Evolutionary conservation across 2,113 vertebrate genomes (phyloP).

Genomic region (Pomatostomus ruficeps): DNA sequence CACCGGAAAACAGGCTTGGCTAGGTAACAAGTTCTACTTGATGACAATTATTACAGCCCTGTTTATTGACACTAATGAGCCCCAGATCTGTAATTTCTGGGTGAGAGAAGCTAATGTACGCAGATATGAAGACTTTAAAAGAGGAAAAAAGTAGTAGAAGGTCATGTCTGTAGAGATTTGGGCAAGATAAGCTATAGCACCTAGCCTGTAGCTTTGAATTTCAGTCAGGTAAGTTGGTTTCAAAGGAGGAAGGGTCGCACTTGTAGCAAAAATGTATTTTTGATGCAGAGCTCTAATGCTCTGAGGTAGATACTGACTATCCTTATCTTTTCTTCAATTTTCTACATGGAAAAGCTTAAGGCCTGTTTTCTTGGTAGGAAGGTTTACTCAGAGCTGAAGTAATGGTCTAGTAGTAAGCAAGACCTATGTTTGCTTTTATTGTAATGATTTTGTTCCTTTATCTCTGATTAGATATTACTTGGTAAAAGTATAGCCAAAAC

Average conservation of each 20-base stretch:
- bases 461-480: background rate
- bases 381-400: background rate
- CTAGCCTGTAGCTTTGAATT: background rate
- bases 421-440: background rate
- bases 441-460: background rate
- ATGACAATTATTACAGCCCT: background rate
- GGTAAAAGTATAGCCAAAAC: background rate
- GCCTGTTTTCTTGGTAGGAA: background rate
- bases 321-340: rapidly evolving
- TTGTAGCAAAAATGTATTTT: background rate
- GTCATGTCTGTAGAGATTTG: rapidly evolving
- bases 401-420: background rate
- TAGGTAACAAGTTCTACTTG: background rate
- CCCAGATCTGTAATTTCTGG: background rate
- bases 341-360: background rate
- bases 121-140: background rate
- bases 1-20: background rate
- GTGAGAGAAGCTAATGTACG: background rate
- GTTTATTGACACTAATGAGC: background rate
- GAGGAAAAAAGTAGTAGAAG: background rate
- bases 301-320: background rate
- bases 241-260: rapidly evolving
- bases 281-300: rapidly evolving
- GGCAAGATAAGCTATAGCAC: rapidly evolving
- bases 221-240: background rate